phyloP scores from a whole-genome alignment of 2,797 vertebrate species.

The Centroberyx gerrardi region DNA sequence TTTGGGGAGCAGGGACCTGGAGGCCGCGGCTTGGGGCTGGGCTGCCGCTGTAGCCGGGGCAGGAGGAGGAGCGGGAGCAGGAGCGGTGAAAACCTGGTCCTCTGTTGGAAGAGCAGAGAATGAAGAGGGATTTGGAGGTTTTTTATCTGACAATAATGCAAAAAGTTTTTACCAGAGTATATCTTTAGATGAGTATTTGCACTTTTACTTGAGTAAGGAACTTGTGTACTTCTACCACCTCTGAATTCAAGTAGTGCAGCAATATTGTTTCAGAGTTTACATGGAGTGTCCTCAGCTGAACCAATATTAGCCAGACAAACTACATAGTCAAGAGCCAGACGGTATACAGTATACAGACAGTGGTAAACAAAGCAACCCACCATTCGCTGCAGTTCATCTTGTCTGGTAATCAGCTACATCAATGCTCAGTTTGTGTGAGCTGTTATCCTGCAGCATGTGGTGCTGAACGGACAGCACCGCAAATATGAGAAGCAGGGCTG shows the following conservation, averaged over 20 bases:
- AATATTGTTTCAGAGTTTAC: neutral
- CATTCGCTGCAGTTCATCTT: neutral
- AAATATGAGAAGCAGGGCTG: neutral
- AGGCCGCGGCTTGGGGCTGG: conserved; percentile 76
- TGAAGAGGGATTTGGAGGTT: neutral
- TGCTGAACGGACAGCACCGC: conserved; percentile 4
- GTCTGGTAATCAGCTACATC: conserved; percentile 16
- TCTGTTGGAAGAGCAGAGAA: conserved; percentile 53
- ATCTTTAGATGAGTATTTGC: neutral
- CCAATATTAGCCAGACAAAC: neutral
- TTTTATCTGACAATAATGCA: neutral
- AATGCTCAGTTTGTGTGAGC: conserved; percentile 8
- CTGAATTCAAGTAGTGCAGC: neutral
- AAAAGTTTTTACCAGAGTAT: neutral
- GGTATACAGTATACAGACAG: neutral
- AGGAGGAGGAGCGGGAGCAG: conserved; percentile 27
- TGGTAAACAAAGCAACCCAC: neutral
- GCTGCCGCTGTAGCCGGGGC: conserved; percentile 78
- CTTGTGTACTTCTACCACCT: too few species aligned
- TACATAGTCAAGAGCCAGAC: conserved; percentile 17
- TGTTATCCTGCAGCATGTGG: conserved; percentile 2
- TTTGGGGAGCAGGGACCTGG: conserved; percentile 92
- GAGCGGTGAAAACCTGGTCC: conserved; percentile 64
- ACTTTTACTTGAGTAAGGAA: neutral
- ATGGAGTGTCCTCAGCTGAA: conserved; percentile 15